Conservation (phyloP, 2,888 invertebrate genomes). For the Harmothoe impar region DNA sequence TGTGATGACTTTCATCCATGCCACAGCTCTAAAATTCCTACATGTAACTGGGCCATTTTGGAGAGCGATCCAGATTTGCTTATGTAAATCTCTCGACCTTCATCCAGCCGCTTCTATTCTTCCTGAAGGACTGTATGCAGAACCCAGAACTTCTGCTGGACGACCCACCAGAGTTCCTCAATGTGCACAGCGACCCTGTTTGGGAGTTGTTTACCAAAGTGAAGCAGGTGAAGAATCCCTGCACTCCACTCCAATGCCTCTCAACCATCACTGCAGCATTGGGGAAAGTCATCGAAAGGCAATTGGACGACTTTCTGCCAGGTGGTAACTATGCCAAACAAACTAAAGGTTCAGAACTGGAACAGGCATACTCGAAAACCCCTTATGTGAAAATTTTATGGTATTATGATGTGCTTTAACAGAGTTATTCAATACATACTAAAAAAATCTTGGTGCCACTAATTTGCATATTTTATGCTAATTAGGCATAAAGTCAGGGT, state of each 20-base stretch:
- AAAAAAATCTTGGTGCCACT: no score
- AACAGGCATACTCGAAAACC: conserved; percentile 65
- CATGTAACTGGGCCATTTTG: conserved; percentile 70
- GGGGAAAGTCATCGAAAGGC: conserved; percentile 65
- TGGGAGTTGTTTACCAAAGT: background rate
- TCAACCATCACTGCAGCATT: conserved; percentile 27
- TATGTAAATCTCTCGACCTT: conserved; percentile 67
- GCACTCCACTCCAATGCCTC: background rate
- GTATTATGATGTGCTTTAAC: no score
- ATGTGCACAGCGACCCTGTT: background rate
- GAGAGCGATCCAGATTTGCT: conserved; percentile 64
- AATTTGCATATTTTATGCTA: no score
- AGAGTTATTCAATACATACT: no score
- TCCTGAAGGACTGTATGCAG: background rate
- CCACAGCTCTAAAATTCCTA: conserved; percentile 67
- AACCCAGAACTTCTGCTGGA: background rate
- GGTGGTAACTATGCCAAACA: conserved; percentile 65
- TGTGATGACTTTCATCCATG: conserved; percentile 64
- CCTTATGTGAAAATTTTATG: no score
- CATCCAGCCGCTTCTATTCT: background rate
- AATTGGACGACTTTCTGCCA: conserved; percentile 69
- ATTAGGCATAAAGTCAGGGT: no score
- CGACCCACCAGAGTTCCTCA: conserved; percentile 14
- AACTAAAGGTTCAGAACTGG: conserved; percentile 42
- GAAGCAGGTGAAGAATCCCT: background rate